Evolutionary conservation across 2,113 vertebrate species (phyloP).

Genomic region (Rattus rattus): DNA sequence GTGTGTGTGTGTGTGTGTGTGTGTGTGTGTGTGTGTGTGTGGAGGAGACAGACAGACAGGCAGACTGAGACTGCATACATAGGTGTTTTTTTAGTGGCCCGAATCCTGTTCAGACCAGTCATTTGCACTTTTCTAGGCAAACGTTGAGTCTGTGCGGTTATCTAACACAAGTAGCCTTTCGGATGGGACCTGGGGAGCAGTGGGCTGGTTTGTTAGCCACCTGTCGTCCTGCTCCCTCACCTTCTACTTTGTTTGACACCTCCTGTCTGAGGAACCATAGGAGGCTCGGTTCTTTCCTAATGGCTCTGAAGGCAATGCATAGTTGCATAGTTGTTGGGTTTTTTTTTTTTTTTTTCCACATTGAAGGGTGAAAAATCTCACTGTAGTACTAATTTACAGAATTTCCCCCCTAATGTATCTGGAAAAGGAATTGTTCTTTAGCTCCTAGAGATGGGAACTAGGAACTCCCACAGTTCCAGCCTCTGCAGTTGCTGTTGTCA

Average conservation of each 20-base stretch:
- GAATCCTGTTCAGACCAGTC: constrained; percentile 41
- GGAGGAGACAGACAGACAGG: too few species aligned
- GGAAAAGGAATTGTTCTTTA: constrained; percentile 31
- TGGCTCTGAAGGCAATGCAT: neutral
- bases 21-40: neutral
- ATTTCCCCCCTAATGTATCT: constrained; percentile 37
- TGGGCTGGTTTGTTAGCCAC: neutral
- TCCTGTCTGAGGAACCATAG: neutral
- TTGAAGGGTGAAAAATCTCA: constrained; percentile 16
- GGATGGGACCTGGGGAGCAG: neutral
- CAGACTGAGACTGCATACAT: neutral
- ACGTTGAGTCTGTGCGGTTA: constrained; percentile 41
- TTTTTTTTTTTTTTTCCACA: neutral
- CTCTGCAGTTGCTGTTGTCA: neutral
- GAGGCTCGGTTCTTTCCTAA: neutral
- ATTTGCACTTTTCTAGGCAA: constrained; percentile 60
- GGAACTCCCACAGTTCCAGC: neutral
- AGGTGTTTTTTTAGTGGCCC: neutral
- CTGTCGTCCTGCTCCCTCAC: neutral
- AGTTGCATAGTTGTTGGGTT: neutral
- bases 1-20: too few species aligned
- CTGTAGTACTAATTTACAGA: neutral
- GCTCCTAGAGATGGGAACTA: constrained; percentile 16
- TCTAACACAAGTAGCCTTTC: neutral
- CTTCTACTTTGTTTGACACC: neutral